These are phyloP conservation scores for Leistus spinibarbis DNA, from an alignment of 2,888 invertebrate species.

Conservation along the genomic window DNA sequence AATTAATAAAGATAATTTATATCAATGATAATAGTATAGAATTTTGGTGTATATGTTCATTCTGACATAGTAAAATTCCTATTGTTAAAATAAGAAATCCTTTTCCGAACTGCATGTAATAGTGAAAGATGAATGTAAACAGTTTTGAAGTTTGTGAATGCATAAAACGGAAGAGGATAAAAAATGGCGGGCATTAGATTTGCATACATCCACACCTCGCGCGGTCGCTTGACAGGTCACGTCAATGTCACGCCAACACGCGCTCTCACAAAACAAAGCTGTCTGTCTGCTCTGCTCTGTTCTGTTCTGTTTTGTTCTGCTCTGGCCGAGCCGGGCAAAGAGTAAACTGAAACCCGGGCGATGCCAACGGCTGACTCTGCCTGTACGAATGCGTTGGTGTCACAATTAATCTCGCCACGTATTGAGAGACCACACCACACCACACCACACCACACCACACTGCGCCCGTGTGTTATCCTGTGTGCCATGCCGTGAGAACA, in stretches of 20 bases:
- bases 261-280: background rate
- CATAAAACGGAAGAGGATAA: no score
- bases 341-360: background rate
- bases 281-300: background rate
- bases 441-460: no score
- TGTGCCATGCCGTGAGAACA: background rate
- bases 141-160: no score
- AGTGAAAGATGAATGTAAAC: no score
- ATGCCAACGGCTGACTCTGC: constrained; percentile 3
- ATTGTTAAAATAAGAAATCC: no score
- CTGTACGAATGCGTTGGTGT: constrained; percentile 14
- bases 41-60: no score
- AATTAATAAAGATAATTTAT: no score
- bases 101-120: no score
- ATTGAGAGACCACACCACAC: background rate
- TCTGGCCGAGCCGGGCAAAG: background rate
- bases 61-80: no score
- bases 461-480: background rate
- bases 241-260: constrained; percentile 26
- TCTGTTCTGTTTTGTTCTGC: no score
- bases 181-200: background rate
- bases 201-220: constrained; percentile 29
- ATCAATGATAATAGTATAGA: no score
- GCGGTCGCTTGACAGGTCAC: constrained; percentile 11
- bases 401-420: constrained; percentile 11